Percentiles rank a stretch among this genome's conserved stretches.
Evolutionary conservation across 2,113 vertebrate genomes (phyloP).

Genomic region (Drymodes brunneopygia): DNA sequence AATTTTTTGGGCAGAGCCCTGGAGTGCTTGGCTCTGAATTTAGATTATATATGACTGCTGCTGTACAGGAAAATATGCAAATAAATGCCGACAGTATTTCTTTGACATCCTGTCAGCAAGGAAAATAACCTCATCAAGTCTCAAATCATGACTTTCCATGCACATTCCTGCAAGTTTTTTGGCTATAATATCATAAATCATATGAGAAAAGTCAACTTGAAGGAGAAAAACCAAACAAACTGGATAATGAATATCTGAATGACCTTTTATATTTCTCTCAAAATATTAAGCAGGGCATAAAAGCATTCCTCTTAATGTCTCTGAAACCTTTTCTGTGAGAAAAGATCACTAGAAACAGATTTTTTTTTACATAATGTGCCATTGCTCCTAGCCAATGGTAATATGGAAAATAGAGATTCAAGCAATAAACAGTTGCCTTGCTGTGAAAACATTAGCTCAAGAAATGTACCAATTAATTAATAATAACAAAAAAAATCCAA

Average conservation of each 20-base stretch:
- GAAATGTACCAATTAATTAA: not conserved
- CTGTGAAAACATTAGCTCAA: not conserved
- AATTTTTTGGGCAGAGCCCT: not conserved
- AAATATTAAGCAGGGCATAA: not conserved
- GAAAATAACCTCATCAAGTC: not conserved
- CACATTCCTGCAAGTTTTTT: not conserved
- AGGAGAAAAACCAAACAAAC: not conserved
- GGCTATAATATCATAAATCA: not conserved
- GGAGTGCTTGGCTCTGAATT: not conserved
- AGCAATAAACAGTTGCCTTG: not conserved
- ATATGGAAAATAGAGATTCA: not conserved
- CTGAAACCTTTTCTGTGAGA: not conserved
- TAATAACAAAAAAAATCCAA: not conserved
- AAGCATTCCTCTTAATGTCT: not conserved
- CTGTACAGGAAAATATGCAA: not conserved
- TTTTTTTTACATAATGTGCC: not conserved
- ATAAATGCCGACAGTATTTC: not conserved
- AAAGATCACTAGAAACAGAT: not conserved
- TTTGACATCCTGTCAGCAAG: not conserved
- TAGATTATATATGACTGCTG: not conserved
- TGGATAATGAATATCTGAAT: not conserved
- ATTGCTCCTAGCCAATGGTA: not conserved
- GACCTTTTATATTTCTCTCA: not conserved
- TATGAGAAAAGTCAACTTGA: not conserved
- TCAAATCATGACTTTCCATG: not conserved